Percentiles rank a stretch among this genome's conserved stretches.
Evolutionary conservation across 2,797 vertebrate species (phyloP).

Genomic region (Notoglanidium macrostoma): DNA sequence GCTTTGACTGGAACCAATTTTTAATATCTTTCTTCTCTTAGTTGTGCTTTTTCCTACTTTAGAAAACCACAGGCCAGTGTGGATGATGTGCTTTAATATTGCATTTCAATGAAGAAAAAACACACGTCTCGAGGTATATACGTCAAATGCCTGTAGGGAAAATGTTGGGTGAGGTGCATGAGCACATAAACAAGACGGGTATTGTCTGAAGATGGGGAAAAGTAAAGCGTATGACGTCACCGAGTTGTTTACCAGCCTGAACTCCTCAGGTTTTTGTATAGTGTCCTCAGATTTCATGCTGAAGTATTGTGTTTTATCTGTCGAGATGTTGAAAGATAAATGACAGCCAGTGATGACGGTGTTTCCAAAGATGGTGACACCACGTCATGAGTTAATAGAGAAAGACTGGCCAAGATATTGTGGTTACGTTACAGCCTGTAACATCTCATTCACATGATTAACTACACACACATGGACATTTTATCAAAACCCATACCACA

Average conservation of each 20-base stretch:
- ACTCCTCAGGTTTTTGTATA: neutral
- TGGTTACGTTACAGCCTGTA: constrained; percentile 5
- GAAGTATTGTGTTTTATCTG: constrained; percentile 40
- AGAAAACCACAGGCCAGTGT: constrained; percentile 13
- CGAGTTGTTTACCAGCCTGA: constrained; percentile 27
- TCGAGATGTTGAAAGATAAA: constrained; percentile 23
- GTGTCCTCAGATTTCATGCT: constrained; percentile 28
- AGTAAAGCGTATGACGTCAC: constrained; percentile 33
- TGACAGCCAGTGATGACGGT: constrained; percentile 6
- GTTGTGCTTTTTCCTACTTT: constrained; percentile 15
- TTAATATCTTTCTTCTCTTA: constrained; percentile 30
- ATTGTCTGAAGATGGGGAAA: constrained; percentile 30
- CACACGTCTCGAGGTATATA: neutral
- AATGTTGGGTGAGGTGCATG: neutral
- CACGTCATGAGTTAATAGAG: constrained; percentile 4
- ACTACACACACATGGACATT: neutral
- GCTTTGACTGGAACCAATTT: constrained; percentile 45
- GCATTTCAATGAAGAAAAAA: constrained; percentile 21
- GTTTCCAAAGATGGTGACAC: constrained; percentile 27
- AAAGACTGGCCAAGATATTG: constrained; percentile 4
- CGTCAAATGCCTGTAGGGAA: neutral
- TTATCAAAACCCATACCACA: constrained; percentile 6
- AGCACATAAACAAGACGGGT: constrained; percentile 4
- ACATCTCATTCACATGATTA: constrained; percentile 22
- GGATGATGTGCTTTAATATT: constrained; percentile 12